phyloP scores from a whole-genome alignment of 2,113 vertebrate genomes.

The Plestiodon gilberti region DNA sequence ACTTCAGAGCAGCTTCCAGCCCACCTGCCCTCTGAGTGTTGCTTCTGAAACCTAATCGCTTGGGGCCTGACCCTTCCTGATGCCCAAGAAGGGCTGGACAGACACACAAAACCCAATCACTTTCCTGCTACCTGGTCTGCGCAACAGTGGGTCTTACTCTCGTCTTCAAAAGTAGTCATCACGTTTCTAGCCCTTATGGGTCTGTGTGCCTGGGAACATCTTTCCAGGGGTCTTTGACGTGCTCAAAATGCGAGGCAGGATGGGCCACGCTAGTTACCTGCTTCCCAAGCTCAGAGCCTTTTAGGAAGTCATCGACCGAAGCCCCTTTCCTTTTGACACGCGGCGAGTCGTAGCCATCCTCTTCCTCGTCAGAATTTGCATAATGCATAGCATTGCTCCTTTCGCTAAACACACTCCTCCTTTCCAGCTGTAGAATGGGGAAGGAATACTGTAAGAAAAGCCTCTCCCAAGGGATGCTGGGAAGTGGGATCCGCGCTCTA shows the following conservation, averaged over 20 bases:
- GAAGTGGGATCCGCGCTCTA: background rate
- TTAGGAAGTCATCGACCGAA: constrained; percentile 95
- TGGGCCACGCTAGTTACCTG: constrained; percentile 76
- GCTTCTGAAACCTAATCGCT: too few species aligned
- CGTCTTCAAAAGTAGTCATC: too few species aligned
- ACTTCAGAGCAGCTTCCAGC: too few species aligned
- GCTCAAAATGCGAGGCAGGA: background rate
- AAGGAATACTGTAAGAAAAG: background rate
- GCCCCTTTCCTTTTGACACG: constrained; percentile 83
- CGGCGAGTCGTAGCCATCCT: constrained; percentile 88
- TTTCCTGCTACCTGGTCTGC: too few species aligned
- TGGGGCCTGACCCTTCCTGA: too few species aligned
- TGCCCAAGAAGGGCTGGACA: too few species aligned
- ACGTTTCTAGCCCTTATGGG: accelerated
- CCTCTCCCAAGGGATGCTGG: too few species aligned
- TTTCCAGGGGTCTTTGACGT: background rate
- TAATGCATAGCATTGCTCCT: constrained; percentile 78
- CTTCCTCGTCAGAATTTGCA: constrained; percentile 88
- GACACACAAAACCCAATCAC: too few species aligned
- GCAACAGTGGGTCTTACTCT: too few species aligned
- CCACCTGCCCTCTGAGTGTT: too few species aligned
- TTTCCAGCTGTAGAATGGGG: constrained; percentile 82
- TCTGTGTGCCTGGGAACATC: background rate
- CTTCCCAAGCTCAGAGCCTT: constrained; percentile 92
- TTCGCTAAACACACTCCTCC: constrained; percentile 89